Evolutionary conservation across 2,888 invertebrate species (phyloP).

Genomic region (Coleophora deauratella): DNA sequence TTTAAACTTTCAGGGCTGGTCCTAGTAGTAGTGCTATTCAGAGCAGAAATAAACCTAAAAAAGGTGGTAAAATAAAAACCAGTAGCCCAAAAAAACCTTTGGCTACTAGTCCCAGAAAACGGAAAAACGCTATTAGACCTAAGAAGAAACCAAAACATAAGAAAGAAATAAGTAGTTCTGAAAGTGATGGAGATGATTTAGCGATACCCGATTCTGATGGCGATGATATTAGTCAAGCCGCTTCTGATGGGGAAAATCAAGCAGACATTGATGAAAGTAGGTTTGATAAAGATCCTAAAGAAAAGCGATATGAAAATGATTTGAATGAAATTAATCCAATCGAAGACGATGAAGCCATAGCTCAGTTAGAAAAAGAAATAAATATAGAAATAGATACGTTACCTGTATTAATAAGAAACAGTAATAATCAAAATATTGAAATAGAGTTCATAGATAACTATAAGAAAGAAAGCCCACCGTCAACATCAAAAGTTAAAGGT

Average conservation of each 20-base stretch:
- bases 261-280: not conserved
- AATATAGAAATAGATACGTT: constrained; percentile 20
- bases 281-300: not conserved
- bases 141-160: not conserved
- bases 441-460: constrained; percentile 30
- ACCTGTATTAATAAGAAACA: constrained; percentile 20
- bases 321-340: not conserved
- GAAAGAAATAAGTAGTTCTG: not conserved
- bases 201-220: not conserved
- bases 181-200: not conserved
- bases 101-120: constrained; percentile 10
- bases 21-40: not conserved
- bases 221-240: too few relatives aligned
- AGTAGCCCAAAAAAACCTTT: constrained; percentile 12
- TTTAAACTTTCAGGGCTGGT: not conserved
- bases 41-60: constrained; percentile 11
- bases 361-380: constrained; percentile 4
- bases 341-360: constrained; percentile 3
- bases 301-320: constrained; percentile 1
- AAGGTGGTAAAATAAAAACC: constrained; percentile 14
- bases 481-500: not conserved
- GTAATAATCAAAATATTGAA: constrained; percentile 16
- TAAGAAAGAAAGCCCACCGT: not conserved
- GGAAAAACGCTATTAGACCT: constrained; percentile 1
- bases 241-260: not conserved